phyloP scores from a whole-genome alignment of 1,140 invertebrate genomes.

The Drosophila lowei region DNA sequence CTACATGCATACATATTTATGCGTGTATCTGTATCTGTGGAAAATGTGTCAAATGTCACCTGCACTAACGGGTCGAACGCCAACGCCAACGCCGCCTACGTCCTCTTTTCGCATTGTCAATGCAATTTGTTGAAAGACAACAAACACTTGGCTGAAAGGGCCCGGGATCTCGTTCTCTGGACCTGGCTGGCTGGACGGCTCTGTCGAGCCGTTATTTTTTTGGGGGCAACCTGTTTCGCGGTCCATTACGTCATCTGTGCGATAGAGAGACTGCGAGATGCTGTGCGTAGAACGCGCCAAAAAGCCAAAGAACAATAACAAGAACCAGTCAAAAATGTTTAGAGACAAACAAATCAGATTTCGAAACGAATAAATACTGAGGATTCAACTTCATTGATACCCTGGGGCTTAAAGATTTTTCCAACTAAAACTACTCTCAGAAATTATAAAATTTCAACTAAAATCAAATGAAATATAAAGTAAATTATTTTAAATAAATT shows the following conservation, averaged over 20 bases:
- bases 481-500: too few species aligned
- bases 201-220: constrained; percentile 27
- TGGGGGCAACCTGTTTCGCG: constrained; percentile 54
- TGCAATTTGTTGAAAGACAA: constrained; percentile 20
- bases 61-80: constrained; percentile 13
- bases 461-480: too few species aligned
- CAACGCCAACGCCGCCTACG: constrained; percentile 15
- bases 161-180: constrained; percentile 15
- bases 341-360: constrained; percentile 47
- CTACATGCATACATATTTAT: constrained; percentile 6
- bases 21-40: constrained; percentile 18
- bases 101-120: constrained; percentile 13
- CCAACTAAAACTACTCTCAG: too few species aligned
- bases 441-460: too few species aligned
- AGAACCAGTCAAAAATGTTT: constrained; percentile 28
- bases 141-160: background rate
- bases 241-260: constrained; percentile 48
- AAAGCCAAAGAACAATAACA: constrained; percentile 22
- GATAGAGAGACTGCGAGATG: constrained; percentile 6
- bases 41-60: constrained; percentile 70
- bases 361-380: constrained; percentile 1
- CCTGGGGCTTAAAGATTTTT: background rate
- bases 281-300: constrained; percentile 34
- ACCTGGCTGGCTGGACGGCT: constrained; percentile 26
- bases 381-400: background rate